phyloP scores from a whole-genome alignment of 2,888 invertebrate genomes.

The Deilephila elpenor region DNA sequence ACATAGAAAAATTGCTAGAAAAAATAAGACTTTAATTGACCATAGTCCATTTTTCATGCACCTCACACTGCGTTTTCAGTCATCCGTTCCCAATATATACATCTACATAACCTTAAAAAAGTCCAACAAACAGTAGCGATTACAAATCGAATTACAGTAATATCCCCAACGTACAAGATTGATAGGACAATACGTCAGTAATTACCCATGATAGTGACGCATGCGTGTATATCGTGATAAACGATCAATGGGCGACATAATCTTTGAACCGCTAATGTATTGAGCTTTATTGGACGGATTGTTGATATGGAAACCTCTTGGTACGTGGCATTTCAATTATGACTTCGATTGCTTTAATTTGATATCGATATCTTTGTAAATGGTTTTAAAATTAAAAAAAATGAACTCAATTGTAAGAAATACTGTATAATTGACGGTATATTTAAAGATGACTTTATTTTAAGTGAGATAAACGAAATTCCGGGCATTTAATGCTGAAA shows the following conservation, averaged over 20 bases:
- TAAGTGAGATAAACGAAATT: too few relatives aligned
- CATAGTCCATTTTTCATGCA: too few relatives aligned
- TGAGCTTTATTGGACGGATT: conserved; percentile 1
- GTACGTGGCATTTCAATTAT: background rate
- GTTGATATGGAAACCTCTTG: background rate
- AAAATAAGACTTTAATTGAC: too few relatives aligned
- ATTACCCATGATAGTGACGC: conserved; percentile 15
- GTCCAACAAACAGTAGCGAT: background rate
- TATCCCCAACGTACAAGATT: conserved; percentile 10
- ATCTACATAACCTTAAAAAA: background rate
- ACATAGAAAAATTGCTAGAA: too few relatives aligned
- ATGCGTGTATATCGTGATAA: background rate
- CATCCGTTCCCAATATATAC: too few relatives aligned
- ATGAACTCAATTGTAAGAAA: too few relatives aligned
- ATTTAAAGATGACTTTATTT: too few relatives aligned
- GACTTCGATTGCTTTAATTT: background rate
- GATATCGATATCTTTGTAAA: background rate
- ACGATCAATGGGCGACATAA: conserved; percentile 15
- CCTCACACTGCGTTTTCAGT: too few relatives aligned
- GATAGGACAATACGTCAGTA: conserved; percentile 16
- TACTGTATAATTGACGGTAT: too few relatives aligned
- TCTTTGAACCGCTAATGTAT: conserved; percentile 23
- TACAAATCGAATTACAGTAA: conserved; percentile 15
- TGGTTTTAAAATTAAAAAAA: background rate
- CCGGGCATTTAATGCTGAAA: too few relatives aligned